Evolutionary conservation across 2,113 vertebrate genomes (phyloP), one percentile per base, ranked within the genome.

Genomic region (Cricetomys ansorgei): DNA sequence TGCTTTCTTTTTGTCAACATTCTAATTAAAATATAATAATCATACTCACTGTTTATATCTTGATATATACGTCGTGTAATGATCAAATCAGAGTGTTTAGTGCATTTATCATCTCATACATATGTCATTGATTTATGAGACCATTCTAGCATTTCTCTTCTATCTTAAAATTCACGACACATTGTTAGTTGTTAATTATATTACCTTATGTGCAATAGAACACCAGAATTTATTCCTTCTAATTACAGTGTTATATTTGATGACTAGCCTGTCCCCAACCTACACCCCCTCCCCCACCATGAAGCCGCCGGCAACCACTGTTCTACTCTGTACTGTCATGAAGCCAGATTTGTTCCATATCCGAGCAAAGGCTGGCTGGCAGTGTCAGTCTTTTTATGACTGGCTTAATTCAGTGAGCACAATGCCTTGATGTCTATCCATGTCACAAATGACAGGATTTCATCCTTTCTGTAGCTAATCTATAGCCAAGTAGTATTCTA

Each of bases 251-350:
- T 40, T n/a, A 21, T 62, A 5, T 27, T 4, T 27, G 13, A 7
- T 25, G 27, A 27, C 21, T 16, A 48, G 10, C 31, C 21, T 21
- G 62, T 59, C 2, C 7, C 5, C 4, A 3, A 4, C 7, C n/a
- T 64, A 9, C 2, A 0, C 10, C 8, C 31, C 17, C 57, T 2
- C 16, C 5, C 1, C 21, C 72, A 5, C 48, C 17, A n/a, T n/a
- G 48, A 10, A 48, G 59, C 62, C 5, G 11, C 65, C 43, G 27
- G 37, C 67, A 55, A 48, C 37, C 19, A 12, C 64, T 5, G 1
- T 50, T 88, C 31, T 31, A 9, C 17, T 83, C 11, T 43, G 31
- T 6, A 29, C 7, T 59, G 40, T 27, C 23, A 12, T 45, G 62
- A 88, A 53, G 31, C 40, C 37, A 27, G 12, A 23, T 72, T 62